phyloP scores from a whole-genome alignment of 2,113 vertebrate species.

The Zosterops pallidus region DNA sequence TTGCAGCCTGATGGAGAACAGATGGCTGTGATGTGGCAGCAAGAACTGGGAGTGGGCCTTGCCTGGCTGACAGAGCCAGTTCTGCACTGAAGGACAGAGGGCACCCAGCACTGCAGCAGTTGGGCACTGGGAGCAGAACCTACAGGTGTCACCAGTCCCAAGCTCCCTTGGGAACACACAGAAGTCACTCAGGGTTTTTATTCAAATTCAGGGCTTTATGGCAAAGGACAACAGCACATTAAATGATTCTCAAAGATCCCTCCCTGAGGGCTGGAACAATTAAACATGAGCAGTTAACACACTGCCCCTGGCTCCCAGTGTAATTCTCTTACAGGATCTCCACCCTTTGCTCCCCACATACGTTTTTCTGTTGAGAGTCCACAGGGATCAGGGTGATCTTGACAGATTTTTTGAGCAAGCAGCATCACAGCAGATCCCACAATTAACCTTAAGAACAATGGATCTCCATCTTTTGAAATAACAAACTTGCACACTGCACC shows the following conservation, averaged over 20 bases:
- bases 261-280: not conserved
- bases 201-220: not conserved
- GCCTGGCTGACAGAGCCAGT: not conserved
- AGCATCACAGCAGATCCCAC: not conserved
- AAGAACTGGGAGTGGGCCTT: not conserved
- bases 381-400: not conserved
- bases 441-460: not conserved
- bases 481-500: too few species aligned
- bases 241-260: not conserved
- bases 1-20: not conserved
- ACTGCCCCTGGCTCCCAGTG: not conserved
- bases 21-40: not conserved
- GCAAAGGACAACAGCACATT: not conserved
- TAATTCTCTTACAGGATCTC: not conserved
- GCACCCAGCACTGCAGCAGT: not conserved
- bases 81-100: not conserved
- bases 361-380: not conserved
- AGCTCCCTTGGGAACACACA: not conserved
- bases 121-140: not conserved
- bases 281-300: not conserved
- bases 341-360: not conserved
- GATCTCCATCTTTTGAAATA: not conserved
- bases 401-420: not conserved
- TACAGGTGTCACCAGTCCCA: not conserved
- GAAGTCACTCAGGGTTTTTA: not conserved